Base-by-base conservation (phyloP, 2,888 invertebrate genomes). In the Gibbula magus region DNA sequence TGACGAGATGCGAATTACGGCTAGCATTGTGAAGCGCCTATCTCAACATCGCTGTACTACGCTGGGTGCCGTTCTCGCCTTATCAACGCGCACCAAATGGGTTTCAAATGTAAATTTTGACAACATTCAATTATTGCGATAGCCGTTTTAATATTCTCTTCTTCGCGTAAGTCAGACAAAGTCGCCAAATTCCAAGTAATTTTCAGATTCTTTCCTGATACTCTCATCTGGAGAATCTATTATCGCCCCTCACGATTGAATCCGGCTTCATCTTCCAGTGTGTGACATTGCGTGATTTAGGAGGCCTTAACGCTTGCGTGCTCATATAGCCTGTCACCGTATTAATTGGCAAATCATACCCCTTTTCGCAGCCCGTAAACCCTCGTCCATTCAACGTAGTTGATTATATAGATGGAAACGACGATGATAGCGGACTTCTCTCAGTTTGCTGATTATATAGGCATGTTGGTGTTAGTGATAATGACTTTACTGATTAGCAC, bases 81-180 rank as follows among this genome's bases (percentile, higher is more conserved):
- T 86, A 86, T 86, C 86, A 51, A 76, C 67, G 77, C 82, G 76
- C 82, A 84, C 84, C 85, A 86, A 87, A 85, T 87, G 85, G 85
- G 79, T 84, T 83, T 83, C 82, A 80, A 84, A 83, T 84, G 85
- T 84, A 85, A 86, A 86, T 75, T 81, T 81, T 79, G 81, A 81
- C 81, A 81, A 81, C 79, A 78, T 74, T 74, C 74, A 74, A 74
- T 74, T 74, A 74, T 74, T 74, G 45, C 45, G 74, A 74, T 74
- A 74, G 74, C 74, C 39, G 39, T 74, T 74, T 74, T 74, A 74
- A 74, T 74, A 74, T 74, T 74, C 74, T 39, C 51, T 74, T 74
- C 74, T 51, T 51, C 51, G 51, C 74, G 51, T 51, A 74, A 74
- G 74, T 74, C 74, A 74, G 74, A 74, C 74, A 51, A 51, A 74